Evolutionary conservation across 2,797 vertebrate genomes (phyloP).

Genomic region (Coregonus sp.): DNA sequence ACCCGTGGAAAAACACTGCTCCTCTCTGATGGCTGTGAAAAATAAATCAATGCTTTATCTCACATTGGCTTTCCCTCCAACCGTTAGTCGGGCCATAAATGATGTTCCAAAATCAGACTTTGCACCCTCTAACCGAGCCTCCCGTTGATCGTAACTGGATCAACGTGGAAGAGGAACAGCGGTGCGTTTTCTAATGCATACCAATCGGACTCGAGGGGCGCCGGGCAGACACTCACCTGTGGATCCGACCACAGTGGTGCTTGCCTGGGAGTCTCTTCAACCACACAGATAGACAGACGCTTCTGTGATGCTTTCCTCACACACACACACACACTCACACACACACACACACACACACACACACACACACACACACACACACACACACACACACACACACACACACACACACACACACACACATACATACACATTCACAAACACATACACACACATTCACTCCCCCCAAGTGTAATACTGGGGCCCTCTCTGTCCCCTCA

Average conservation of each 20-base stretch:
- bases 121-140: neutral
- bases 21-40: constrained; percentile 16
- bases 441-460: constrained; percentile 2
- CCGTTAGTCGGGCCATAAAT: constrained; percentile 29
- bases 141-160: constrained; percentile 5
- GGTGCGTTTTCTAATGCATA: constrained; percentile 4
- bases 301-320: too few species aligned
- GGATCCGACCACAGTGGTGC: too few species aligned
- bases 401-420: constrained; percentile 22
- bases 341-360: neutral
- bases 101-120: neutral
- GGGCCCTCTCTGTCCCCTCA: too few species aligned
- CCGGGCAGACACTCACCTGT: neutral
- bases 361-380: constrained; percentile 7
- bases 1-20: constrained; percentile 41
- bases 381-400: neutral
- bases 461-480: too few species aligned
- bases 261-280: too few species aligned
- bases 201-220: neutral
- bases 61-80: constrained; percentile 26
- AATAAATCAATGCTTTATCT: constrained; percentile 33
- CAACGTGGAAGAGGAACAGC: neutral
- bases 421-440: neutral
- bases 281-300: too few species aligned
- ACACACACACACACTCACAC: neutral